phyloP scores from a whole-genome alignment of 2,888 invertebrate species.

The Lycophotia porphyrea region DNA sequence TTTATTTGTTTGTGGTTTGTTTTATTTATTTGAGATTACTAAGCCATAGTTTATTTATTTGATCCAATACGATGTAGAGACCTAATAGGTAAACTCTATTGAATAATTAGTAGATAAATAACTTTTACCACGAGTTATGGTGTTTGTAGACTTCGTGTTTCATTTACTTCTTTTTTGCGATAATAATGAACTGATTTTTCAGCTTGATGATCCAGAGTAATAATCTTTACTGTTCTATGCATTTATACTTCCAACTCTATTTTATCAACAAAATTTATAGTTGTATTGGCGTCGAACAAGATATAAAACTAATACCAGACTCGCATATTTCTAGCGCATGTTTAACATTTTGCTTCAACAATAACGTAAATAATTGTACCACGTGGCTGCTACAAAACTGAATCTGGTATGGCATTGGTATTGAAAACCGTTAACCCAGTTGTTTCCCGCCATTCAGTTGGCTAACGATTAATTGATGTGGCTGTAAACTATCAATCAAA shows the following conservation, averaged over 20 bases:
- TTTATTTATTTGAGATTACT: no score
- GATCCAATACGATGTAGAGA: neutral
- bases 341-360: conserved; percentile 57
- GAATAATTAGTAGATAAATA: neutral
- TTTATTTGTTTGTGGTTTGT: no score
- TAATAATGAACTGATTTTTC: neutral
- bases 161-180: neutral
- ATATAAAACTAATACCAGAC: conserved; percentile 23
- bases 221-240: neutral
- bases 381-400: conserved; percentile 61
- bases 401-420: conserved; percentile 72
- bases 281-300: conserved; percentile 14
- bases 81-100: neutral
- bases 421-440: conserved; percentile 85
- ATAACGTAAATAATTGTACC: conserved; percentile 70
- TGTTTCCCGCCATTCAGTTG: conserved; percentile 75
- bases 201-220: neutral
- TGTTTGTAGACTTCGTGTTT: neutral
- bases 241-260: conserved; percentile 1
- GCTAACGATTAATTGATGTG: conserved; percentile 85
- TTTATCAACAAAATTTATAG: conserved; percentile 8
- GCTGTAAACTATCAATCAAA: conserved; percentile 88
- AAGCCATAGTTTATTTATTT: neutral
- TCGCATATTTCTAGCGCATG: conserved; percentile 48
- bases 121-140: neutral